These are phyloP conservation scores for Drosophila ironensis DNA, from an alignment of 1,140 invertebrate species.

Conservation along the genomic window DNA sequence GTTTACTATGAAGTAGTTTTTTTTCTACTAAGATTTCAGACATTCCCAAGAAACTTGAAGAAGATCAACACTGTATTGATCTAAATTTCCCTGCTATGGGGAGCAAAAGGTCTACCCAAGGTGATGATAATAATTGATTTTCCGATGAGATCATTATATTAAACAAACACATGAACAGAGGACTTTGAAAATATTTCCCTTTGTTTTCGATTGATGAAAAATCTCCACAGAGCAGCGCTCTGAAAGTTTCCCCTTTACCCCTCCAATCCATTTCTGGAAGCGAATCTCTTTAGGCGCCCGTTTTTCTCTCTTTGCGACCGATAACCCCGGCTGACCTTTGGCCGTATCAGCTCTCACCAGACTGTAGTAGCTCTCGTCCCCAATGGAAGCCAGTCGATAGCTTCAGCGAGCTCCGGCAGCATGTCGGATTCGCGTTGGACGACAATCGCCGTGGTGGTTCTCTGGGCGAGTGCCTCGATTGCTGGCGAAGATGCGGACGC, in stretches of 20 bases:
- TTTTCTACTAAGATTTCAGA: background rate
- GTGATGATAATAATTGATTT: too few relatives aligned
- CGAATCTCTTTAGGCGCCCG: background rate
- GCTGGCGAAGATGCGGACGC: background rate
- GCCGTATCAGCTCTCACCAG: conserved; percentile 49
- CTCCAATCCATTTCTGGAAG: background rate
- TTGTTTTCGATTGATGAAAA: too few relatives aligned
- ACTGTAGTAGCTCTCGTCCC: background rate
- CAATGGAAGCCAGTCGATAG: conserved; percentile 21
- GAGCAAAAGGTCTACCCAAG: too few relatives aligned
- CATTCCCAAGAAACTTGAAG: too few relatives aligned
- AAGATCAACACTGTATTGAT: too few relatives aligned
- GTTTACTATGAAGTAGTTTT: background rate
- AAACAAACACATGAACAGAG: background rate
- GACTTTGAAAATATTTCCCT: too few relatives aligned
- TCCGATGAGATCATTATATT: background rate
- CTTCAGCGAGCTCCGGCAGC: conserved; percentile 44
- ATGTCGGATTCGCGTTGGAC: conserved; percentile 31
- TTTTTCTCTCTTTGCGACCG: background rate
- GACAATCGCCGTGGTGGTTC: background rate
- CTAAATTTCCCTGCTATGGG: too few relatives aligned
- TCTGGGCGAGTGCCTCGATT: background rate
- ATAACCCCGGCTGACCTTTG: conserved; percentile 15
- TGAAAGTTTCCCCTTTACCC: background rate
- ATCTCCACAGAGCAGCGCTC: too few relatives aligned